Percentiles rank a stretch among this genome's conserved stretches.
phyloP scores from a whole-genome alignment of 2,113 vertebrate species.

The Candoia aspera region DNA sequence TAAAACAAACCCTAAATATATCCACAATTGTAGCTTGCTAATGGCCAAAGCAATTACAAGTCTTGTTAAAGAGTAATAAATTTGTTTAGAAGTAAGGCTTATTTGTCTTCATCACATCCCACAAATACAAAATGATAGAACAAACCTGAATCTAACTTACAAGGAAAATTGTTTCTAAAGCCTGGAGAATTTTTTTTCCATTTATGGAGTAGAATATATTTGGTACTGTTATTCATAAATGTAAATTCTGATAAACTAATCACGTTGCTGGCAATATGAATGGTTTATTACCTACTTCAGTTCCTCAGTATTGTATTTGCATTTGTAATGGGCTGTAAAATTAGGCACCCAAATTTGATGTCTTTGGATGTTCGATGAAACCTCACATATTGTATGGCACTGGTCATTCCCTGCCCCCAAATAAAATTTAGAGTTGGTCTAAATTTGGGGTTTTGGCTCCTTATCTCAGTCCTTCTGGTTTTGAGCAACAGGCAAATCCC shows the following conservation, averaged over 20 bases:
- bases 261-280: neutral
- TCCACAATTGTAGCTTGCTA: neutral
- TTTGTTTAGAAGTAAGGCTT: neutral
- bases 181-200: conserved; percentile 35
- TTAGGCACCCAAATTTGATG: conserved; percentile 16
- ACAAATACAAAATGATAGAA: conserved; percentile 7
- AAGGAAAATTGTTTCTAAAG: conserved; percentile 43
- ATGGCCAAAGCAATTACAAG: neutral
- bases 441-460: neutral
- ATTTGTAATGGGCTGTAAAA: neutral
- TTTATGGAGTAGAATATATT: conserved; percentile 40
- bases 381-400: neutral
- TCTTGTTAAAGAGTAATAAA: neutral
- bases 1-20: neutral
- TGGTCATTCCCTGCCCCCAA: neutral
- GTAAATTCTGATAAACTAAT: neutral
- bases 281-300: neutral
- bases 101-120: neutral
- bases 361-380: neutral
- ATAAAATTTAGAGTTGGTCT: neutral
- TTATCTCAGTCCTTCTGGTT: neutral
- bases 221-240: neutral
- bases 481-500: neutral
- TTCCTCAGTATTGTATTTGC: neutral
- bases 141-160: conserved; percentile 37